Percentiles rank a stretch among this genome's conserved stretches.
phyloP scores from a whole-genome alignment of 2,797 vertebrate genomes.

The Natrix natrix region DNA sequence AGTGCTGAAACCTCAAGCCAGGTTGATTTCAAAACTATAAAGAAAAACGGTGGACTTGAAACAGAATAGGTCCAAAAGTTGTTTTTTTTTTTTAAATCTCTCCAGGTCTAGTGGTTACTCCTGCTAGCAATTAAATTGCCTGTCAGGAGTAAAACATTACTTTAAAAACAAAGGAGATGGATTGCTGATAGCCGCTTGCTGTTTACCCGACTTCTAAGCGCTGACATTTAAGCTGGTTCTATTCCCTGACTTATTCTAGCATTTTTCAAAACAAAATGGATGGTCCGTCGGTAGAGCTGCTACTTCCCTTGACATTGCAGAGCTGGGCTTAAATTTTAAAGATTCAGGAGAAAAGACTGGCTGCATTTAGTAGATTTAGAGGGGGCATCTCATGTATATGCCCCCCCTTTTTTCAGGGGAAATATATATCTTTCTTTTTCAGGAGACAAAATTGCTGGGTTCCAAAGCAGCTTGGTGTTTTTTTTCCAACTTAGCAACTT shows the following conservation, averaged over 20 bases:
- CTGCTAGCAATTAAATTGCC: conserved; percentile 47
- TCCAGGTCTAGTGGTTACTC: conserved; percentile 48
- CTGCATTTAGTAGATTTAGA: conserved; percentile 13
- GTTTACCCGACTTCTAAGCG: conserved; percentile 21
- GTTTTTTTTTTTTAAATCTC: conserved; percentile 17
- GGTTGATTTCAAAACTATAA: not conserved
- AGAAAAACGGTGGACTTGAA: conserved; percentile 20
- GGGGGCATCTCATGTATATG: not conserved
- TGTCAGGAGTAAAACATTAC: conserved; percentile 55
- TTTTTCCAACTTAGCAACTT: not conserved
- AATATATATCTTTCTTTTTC: not conserved
- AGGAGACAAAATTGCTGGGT: not conserved
- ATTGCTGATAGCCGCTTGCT: conserved; percentile 49
- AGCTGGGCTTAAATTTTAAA: conserved; percentile 25
- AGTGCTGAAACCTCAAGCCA: not conserved
- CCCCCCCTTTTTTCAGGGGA: not conserved
- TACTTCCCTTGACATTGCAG: conserved; percentile 16
- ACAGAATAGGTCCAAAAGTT: conserved; percentile 20
- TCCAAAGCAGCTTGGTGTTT: not conserved
- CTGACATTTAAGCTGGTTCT: conserved; percentile 50
- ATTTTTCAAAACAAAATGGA: conserved; percentile 49
- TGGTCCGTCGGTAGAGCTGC: conserved; percentile 7
- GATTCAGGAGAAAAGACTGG: conserved; percentile 13
- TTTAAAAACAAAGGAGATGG: conserved; percentile 45
- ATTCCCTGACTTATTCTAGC: conserved; percentile 27